Conservation (phyloP, 2,888 invertebrate species). For the Ganaspis brasiliensis region DNA sequence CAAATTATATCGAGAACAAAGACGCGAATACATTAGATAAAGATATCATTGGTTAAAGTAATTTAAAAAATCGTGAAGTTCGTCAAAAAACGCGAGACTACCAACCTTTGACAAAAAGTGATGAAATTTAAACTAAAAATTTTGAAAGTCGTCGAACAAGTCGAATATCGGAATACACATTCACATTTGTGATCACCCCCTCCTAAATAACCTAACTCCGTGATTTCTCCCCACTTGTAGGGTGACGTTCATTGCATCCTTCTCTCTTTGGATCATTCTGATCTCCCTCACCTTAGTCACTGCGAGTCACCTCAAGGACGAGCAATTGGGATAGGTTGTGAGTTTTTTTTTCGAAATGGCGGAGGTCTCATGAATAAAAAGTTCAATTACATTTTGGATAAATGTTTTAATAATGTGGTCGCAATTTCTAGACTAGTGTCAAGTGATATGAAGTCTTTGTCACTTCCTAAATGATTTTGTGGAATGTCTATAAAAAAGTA, state of each 20-base stretch:
- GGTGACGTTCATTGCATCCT: slow-evolving; percentile 58
- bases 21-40: no score
- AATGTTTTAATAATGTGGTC: neutral
- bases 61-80: no score
- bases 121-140: neutral
- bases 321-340: slow-evolving; percentile 78
- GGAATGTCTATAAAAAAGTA: neutral
- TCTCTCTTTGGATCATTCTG: no score
- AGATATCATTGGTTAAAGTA: no score
- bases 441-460: neutral
- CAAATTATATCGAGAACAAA: no score
- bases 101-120: no score
- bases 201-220: slow-evolving; percentile 38
- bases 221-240: slow-evolving; percentile 46
- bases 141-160: slow-evolving; percentile 4
- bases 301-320: slow-evolving; percentile 78
- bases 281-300: slow-evolving; percentile 57
- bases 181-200: slow-evolving; percentile 52
- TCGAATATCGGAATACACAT: no score
- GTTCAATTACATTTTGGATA: neutral
- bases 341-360: slow-evolving; percentile 74
- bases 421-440: neutral
- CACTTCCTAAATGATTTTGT: neutral
- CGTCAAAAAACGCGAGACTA: neutral
- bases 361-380: slow-evolving; percentile 55